Conservation (phyloP, 2,113 vertebrate genomes). For the Onychorhynchus coronatus region DNA sequence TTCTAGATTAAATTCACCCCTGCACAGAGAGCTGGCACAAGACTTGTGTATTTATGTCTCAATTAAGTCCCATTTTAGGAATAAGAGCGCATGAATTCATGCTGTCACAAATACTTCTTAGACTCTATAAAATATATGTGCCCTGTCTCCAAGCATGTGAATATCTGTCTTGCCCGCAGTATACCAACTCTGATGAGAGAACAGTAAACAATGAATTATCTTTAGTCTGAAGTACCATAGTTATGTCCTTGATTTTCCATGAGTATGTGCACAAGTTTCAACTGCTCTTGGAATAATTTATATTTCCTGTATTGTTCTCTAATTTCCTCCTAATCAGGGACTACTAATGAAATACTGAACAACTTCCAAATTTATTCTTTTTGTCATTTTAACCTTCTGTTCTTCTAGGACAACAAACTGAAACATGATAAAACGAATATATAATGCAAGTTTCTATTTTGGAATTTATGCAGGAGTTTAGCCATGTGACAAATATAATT, state of each 20-base stretch:
- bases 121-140: background rate
- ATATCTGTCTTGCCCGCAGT: background rate
- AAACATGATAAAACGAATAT: background rate
- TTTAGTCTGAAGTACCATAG: background rate
- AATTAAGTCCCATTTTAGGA: constrained; percentile 1
- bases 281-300: background rate
- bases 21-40: background rate
- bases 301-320: background rate
- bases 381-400: background rate
- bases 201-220: background rate
- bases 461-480: background rate
- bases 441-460: background rate
- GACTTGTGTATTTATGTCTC: background rate
- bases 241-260: background rate
- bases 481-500: background rate
- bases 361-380: background rate
- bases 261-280: background rate
- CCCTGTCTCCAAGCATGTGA: background rate
- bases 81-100: background rate
- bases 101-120: background rate
- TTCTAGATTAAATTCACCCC: background rate
- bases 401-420: background rate
- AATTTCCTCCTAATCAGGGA: background rate
- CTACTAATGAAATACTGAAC: background rate
- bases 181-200: background rate